Conservation (phyloP, 2,888 invertebrate species). For the Nomada ferruginata region DNA sequence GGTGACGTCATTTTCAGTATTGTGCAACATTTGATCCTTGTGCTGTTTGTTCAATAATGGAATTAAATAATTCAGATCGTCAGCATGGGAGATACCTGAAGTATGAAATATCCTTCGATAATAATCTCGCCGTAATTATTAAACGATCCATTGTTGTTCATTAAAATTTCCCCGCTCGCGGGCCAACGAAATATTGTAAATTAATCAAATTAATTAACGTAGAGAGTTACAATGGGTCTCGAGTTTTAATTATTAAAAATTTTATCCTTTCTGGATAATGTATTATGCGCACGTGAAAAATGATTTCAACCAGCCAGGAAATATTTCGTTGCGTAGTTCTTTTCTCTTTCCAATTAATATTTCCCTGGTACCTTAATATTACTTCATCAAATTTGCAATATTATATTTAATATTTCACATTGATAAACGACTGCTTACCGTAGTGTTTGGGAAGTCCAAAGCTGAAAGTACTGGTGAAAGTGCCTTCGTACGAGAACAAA, state of each 20-base stretch:
- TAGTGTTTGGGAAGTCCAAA: constrained; percentile 47
- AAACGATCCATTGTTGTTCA: background rate
- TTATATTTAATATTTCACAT: background rate
- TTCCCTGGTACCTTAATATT: background rate
- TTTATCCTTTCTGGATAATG: background rate
- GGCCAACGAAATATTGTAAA: background rate
- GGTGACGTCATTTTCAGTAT: constrained; percentile 71
- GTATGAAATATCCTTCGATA: constrained; percentile 2
- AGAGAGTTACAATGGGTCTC: no score
- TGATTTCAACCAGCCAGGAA: no score
- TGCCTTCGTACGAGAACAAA: constrained; percentile 76
- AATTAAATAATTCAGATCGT: constrained; percentile 78
- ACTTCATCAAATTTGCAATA: background rate
- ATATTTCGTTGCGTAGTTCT: no score
- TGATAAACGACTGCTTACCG: constrained; percentile 63
- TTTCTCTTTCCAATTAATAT: background rate
- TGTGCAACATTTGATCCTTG: constrained; percentile 61
- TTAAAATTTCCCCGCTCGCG: background rate
- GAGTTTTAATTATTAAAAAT: background rate
- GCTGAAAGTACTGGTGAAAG: constrained; percentile 66
- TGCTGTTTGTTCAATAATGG: constrained; percentile 64
- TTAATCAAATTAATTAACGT: background rate
- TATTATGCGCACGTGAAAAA: no score
- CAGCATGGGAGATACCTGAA: constrained; percentile 74
- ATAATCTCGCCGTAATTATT: background rate